Percentiles rank a stretch among this genome's conserved stretches.
Evolutionary conservation across 2,888 invertebrate species (phyloP).

Genomic region (Hecatera dysodea): DNA sequence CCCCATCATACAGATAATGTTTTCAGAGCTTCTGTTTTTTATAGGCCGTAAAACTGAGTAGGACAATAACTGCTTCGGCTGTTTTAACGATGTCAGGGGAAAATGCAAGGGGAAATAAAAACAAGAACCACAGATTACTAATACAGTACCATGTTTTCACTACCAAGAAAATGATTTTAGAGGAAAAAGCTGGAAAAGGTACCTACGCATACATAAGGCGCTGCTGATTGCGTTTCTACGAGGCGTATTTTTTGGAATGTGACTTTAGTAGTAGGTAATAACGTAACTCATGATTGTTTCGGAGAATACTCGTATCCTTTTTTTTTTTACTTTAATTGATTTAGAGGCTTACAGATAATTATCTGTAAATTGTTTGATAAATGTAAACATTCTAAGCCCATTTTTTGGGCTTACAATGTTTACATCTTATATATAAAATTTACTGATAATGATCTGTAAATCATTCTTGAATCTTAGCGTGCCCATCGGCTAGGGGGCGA

Average conservation of each 20-base stretch:
- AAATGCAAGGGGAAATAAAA: conserved; percentile 37
- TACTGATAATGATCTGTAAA: too few species aligned
- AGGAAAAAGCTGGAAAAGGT: conserved; percentile 15
- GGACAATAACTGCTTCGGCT: conserved; percentile 40
- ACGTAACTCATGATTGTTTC: neutral
- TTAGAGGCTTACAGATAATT: too few species aligned
- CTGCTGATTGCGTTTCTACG: conserved; percentile 22
- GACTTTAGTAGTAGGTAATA: neutral
- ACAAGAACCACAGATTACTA: conserved; percentile 29
- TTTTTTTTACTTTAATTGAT: too few species aligned
- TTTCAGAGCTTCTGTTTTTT: conserved; percentile 50
- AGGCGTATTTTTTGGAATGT: neutral
- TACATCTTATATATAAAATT: too few species aligned
- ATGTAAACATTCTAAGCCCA: too few species aligned
- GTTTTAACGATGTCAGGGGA: conserved; percentile 31
- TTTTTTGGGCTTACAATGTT: too few species aligned
- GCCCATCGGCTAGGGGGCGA: too few species aligned
- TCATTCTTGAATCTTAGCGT: too few species aligned
- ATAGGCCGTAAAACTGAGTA: conserved; percentile 54
- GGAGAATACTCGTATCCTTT: too few species aligned
- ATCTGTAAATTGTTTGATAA: too few species aligned
- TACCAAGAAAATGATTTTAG: conserved; percentile 29
- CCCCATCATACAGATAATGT: conserved; percentile 36
- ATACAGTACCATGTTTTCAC: conserved; percentile 32
- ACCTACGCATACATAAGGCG: conserved; percentile 23